phyloP scores from a whole-genome alignment of 37 sponge, comb jelly and placozoan species.

The Halichondria panicea region DNA sequence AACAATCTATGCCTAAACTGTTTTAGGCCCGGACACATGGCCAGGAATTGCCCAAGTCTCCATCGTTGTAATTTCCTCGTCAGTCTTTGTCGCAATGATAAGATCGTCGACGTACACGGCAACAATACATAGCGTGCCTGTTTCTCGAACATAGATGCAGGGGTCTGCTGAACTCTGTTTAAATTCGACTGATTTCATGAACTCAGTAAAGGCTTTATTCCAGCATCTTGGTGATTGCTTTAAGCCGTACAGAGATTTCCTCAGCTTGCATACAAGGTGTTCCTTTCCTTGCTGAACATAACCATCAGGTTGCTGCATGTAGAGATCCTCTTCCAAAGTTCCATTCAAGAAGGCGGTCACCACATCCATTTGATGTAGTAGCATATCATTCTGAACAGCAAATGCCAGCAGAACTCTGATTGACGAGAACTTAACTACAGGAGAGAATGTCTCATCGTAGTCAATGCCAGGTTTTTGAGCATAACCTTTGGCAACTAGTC shows the following conservation, averaged over 20 bases:
- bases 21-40: no score
- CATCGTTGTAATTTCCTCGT: constrained; percentile 24
- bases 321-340: constrained; percentile 44
- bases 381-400: constrained; percentile 56
- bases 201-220: constrained; percentile 9
- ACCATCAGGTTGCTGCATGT: constrained; percentile 56
- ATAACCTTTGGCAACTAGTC: constrained; percentile 49
- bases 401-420: constrained; percentile 46
- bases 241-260: constrained; percentile 37
- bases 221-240: constrained; percentile 54
- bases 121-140: constrained; percentile 13
- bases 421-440: constrained; percentile 40
- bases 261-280: constrained; percentile 41
- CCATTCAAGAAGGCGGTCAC: constrained; percentile 62
- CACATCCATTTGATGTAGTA: constrained; percentile 59
- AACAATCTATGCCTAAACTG: no score
- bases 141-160: constrained; percentile 15
- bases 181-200: constrained; percentile 9
- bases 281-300: constrained; percentile 26
- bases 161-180: constrained; percentile 47
- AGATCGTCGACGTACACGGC: constrained; percentile 63
- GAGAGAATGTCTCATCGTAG: constrained; percentile 50
- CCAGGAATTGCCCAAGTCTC: no score
- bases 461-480: constrained; percentile 49
- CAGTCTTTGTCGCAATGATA: constrained; percentile 18